Evolutionary conservation across 2,888 invertebrate genomes (phyloP).

Genomic region (Cataglyphis cursor): DNA sequence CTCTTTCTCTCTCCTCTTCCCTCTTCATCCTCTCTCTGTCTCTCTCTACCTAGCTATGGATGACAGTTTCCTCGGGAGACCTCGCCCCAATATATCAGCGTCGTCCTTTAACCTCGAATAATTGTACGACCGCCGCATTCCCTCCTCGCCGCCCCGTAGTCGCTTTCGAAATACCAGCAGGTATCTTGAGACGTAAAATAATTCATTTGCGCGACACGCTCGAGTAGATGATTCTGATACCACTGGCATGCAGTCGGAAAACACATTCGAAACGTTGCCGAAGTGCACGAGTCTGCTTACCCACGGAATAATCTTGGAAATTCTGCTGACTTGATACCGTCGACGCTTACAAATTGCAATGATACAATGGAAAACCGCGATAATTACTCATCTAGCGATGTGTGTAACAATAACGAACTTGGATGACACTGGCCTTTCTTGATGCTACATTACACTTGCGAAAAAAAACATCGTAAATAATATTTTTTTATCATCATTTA

Average conservation of each 20-base stretch:
- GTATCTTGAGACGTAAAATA: conserved; percentile 64
- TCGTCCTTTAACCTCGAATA: conserved; percentile 78
- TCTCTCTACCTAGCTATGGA: conserved; percentile 62
- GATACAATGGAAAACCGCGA: conserved; percentile 33
- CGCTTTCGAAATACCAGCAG: conserved; percentile 65
- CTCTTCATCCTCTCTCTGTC: background rate
- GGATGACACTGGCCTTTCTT: background rate
- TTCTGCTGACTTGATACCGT: conserved; percentile 41
- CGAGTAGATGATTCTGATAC: conserved; percentile 43
- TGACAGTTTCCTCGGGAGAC: conserved; percentile 74
- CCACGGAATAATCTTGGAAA: conserved; percentile 49
- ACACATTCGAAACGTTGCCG: conserved; percentile 52
- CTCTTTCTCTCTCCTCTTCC: background rate
- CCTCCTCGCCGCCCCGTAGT: conserved; percentile 42
- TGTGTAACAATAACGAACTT: background rate
- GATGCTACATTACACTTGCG: background rate
- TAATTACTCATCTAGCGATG: conserved; percentile 11
- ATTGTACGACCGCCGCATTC: conserved; percentile 74
- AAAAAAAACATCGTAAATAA: too few relatives aligned
- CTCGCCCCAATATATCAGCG: conserved; percentile 74
- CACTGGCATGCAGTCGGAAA: conserved; percentile 44
- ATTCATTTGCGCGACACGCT: conserved; percentile 65
- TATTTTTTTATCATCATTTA: background rate
- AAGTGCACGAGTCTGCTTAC: conserved; percentile 41
- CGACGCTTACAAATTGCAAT: conserved; percentile 24